Percentiles rank a stretch among this genome's conserved stretches.
Conservation (phyloP, 2,888 invertebrate genomes). For the Nymphalis urticae region DNA sequence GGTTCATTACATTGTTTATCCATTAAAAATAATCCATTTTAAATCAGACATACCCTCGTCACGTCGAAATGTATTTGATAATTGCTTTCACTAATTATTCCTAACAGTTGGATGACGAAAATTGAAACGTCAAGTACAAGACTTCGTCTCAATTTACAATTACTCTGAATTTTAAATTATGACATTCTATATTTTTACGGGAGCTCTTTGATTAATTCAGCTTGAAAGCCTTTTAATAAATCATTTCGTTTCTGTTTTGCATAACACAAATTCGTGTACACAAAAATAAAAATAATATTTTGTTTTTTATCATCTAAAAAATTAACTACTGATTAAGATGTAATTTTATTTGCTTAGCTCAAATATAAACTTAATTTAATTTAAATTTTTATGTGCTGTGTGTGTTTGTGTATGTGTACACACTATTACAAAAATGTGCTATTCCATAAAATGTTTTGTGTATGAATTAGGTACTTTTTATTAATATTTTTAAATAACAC, state of each 20-base stretch:
- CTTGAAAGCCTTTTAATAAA: neutral
- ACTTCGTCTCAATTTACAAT: conserved; percentile 26
- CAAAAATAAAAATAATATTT: too few relatives aligned
- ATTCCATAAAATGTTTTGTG: too few relatives aligned
- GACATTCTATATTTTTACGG: conserved; percentile 12
- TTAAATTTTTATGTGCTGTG: too few relatives aligned
- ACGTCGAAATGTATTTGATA: conserved; percentile 16
- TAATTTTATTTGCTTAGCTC: too few relatives aligned
- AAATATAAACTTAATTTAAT: too few relatives aligned
- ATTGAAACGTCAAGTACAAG: conserved; percentile 33
- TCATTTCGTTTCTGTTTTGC: neutral
- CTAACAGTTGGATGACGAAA: conserved; percentile 21
- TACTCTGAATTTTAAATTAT: conserved; percentile 12
- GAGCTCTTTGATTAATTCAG: conserved; percentile 4
- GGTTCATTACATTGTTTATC: too few relatives aligned
- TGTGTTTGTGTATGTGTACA: too few relatives aligned
- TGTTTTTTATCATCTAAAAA: too few relatives aligned
- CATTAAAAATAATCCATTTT: conserved; percentile 1
- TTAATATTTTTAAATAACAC: too few relatives aligned
- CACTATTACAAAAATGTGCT: too few relatives aligned
- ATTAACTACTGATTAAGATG: too few relatives aligned
- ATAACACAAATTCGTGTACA: neutral
- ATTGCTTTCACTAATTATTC: conserved; percentile 24
- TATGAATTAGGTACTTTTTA: too few relatives aligned
- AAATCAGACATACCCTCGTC: conserved; percentile 16